These are phyloP conservation scores for Drepanosiphum platanoidis DNA, from an alignment of 2,888 invertebrate genomes.

Conservation along the genomic window DNA sequence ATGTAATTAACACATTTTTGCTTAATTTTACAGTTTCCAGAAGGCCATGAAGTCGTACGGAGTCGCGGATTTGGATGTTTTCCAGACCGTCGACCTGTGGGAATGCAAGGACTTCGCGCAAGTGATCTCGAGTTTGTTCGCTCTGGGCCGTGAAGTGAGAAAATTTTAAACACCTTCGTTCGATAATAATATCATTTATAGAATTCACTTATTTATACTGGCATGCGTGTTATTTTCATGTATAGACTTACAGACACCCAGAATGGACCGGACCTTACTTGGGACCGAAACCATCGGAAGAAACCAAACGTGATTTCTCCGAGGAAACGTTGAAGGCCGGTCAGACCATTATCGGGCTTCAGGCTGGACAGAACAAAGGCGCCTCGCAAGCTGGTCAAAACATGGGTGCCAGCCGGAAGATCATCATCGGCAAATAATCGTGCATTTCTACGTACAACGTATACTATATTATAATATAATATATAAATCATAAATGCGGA, in stretches of 20 bases:
- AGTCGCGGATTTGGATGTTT: slow-evolving; percentile 88
- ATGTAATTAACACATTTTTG: background rate
- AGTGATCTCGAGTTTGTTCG: slow-evolving; percentile 86
- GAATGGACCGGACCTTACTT: slow-evolving; percentile 88
- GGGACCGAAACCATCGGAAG: slow-evolving; percentile 94
- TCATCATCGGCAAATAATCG: slow-evolving; percentile 86
- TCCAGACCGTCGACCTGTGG: slow-evolving; percentile 94
- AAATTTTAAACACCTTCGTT: background rate
- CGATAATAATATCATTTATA: background rate
- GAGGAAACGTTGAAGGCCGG: slow-evolving; percentile 92
- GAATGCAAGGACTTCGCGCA: slow-evolving; percentile 89
- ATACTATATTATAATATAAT: background rate
- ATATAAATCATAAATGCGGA: too few relatives aligned
- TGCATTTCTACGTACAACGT: background rate
- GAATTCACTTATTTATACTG: background rate
- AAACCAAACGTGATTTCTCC: slow-evolving; percentile 92
- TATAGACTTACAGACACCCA: slow-evolving; percentile 83
- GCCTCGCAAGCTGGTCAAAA: slow-evolving; percentile 92
- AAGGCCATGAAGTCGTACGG: slow-evolving; percentile 87
- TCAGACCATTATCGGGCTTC: slow-evolving; percentile 89
- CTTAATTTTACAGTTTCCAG: slow-evolving; percentile 76
- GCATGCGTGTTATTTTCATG: slow-evolving; percentile 16
- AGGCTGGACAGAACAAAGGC: slow-evolving; percentile 96
- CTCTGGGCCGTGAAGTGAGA: slow-evolving; percentile 82
- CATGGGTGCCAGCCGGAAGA: slow-evolving; percentile 89